Evolutionary conservation across 2,797 vertebrate species (phyloP), one percentile per base, ranked within the genome.

Genomic region (Emydoidea blandingii): DNA sequence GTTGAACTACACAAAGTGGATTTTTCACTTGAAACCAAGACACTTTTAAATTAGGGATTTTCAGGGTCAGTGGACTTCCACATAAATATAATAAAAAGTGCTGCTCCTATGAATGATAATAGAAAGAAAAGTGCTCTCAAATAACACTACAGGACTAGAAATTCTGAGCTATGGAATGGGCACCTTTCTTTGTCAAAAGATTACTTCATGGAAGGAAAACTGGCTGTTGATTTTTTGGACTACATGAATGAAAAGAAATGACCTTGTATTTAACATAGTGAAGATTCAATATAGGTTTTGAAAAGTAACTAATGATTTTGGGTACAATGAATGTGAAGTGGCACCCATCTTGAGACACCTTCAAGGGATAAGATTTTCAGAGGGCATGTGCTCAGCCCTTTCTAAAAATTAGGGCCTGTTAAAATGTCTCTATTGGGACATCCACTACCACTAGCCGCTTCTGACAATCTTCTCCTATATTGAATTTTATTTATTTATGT

Each of bases 221-320:
- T 19, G 62, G 8, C 31, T 65, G 8, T 65, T 74, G 84, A 23
- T 50, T 83, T 79, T 14, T 14, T 50, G 72, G 65, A 41, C 50
- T 72, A 5, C 0, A 0, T 49, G 54, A 8, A 8, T 80, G 79
- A 50, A 92, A 29, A 18, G 12, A 53, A 79, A 86, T 18, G 44
- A 54, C 0, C 1, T 3, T 25, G 5, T 47, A 6, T 29, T 81
- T 34, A n/a, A 16, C 3, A 78, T 41, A 82, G n/a, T 4, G 5
- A 91, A 88, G 25, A 12, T 92, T 21, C 8, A 87, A 1, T 11
- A 81, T 52, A 52, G 72, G 59, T 52, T n/a, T 74, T 74, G 5
- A 27, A 44, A 41, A 74, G 11, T 4, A 16, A 74, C 8, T 12
- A n/a, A 3, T 82, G 37, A 3, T 21, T 87, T 15, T 44, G 23